Evolutionary conservation across 2,797 vertebrate genomes (phyloP).

Genomic region (Rhodeus uyekii): DNA sequence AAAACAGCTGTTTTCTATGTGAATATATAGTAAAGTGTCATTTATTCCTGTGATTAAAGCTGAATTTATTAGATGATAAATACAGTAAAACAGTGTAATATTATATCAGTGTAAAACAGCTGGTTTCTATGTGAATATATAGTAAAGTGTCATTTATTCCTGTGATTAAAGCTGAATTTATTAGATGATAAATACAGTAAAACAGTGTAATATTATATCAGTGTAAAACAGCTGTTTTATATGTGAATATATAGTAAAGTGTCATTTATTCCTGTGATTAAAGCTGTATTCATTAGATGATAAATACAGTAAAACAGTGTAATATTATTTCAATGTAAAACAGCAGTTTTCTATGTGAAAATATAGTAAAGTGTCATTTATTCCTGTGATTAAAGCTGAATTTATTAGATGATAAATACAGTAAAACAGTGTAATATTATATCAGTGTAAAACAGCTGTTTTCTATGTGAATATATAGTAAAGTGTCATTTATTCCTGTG

Average conservation of each 20-base stretch:
- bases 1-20: not conserved
- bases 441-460: not conserved
- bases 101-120: not conserved
- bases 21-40: not conserved
- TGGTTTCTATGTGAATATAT: not conserved
- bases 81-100: too few species aligned
- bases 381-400: not conserved
- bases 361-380: not conserved
- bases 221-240: not conserved
- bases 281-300: too few species aligned
- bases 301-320: too few species aligned
- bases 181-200: too few species aligned
- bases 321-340: not conserved
- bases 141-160: not conserved
- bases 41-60: not conserved
- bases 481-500: not conserved
- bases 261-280: not conserved
- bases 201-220: not conserved
- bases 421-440: not conserved
- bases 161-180: not conserved
- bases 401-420: too few species aligned
- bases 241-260: not conserved
- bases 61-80: too few species aligned
- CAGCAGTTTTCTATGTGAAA: not conserved
- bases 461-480: not conserved